Base-by-base conservation (phyloP, 2,113 vertebrate genomes). In the Malurus alboscapulatus region DNA sequence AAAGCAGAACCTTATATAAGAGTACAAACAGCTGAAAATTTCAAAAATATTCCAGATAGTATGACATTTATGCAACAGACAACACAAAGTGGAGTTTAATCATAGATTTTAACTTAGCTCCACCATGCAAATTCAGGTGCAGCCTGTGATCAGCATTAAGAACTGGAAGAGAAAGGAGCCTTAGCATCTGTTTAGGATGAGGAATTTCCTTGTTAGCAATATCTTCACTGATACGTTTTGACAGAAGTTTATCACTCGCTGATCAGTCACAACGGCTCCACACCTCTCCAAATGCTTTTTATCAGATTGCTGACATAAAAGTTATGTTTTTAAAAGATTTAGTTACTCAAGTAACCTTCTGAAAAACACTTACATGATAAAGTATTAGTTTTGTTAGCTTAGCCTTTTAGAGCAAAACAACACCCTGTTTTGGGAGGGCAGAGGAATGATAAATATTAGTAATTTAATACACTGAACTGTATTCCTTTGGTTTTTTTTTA, bases 41-140 rank as follows among this genome's bases (percentile, higher is more conserved):
- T 47, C 0, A 65, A 54, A 79, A 68, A n/a, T 29, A 34, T 25
- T 65, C 6, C 30, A 30, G 21, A 59, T 32, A 62, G 6, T 25
- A 12, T 27, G 14, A 34, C 9, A 32, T 88, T 58, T 42, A 7
- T 9, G 3, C 25, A 57, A 51, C 2, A 14, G 29, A 22, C 17
- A 48, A 7, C 38, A 53, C 10, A 51, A 80, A 45, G 14, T 4
- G 30, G 8, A 40, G 18, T 67, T 82, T 34, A 22, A 59, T 47
- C 3, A 7, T 21, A 30, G 42, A 45, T 92, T 87, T 77, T 55
- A 71, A 68, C 29, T 71, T 45, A 38, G 9, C 1, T 42, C 3
- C 26, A n/a, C 20, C 1, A 0, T 58, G 10, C 13, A 29, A 75
- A 57, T 47, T 57, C 17, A 50, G 3, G 12, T 2, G 1, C 24